Conservation (phyloP, 2,888 invertebrate species). For the Phalera bucephala region DNA sequence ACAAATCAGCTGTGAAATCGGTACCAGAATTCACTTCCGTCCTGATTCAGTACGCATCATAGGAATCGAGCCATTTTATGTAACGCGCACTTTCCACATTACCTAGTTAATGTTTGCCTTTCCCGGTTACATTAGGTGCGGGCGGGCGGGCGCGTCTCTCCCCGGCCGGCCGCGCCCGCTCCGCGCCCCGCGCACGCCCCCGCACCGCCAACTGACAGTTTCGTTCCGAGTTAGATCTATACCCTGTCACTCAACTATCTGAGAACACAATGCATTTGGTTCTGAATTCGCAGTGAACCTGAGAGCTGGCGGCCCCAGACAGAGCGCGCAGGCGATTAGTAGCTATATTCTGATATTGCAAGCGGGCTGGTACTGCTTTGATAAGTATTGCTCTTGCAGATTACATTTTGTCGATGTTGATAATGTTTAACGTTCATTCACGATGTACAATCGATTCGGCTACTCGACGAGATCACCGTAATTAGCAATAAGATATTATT, state of each 20-base stretch:
- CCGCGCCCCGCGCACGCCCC: conserved; percentile 14
- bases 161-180: conserved; percentile 31
- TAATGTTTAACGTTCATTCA: conserved; percentile 48
- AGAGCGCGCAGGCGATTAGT: conserved; percentile 27
- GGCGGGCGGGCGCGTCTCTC: conserved; percentile 34
- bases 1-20: conserved; percentile 80
- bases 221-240: conserved; percentile 11
- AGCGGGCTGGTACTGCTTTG: conserved; percentile 79
- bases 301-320: conserved; percentile 10
- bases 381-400: conserved; percentile 66
- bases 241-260: conserved; percentile 3
- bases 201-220: too few relatives aligned
- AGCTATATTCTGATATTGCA: conserved; percentile 44
- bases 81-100: conserved; percentile 76
- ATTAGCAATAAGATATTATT: conserved; percentile 80
- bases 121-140: conserved; percentile 72
- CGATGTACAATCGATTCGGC: conserved; percentile 66
- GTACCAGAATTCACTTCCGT: conserved; percentile 83
- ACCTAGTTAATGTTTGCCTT: conserved; percentile 74
- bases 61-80: conserved; percentile 83
- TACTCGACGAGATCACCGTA: conserved; percentile 68
- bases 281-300: neutral
- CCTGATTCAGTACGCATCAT: conserved; percentile 82
- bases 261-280: neutral
- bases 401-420: conserved; percentile 56